These are phyloP conservation scores for Poicephalus gulielmi DNA, from an alignment of 2,113 vertebrate species.

Conservation along the genomic window DNA sequence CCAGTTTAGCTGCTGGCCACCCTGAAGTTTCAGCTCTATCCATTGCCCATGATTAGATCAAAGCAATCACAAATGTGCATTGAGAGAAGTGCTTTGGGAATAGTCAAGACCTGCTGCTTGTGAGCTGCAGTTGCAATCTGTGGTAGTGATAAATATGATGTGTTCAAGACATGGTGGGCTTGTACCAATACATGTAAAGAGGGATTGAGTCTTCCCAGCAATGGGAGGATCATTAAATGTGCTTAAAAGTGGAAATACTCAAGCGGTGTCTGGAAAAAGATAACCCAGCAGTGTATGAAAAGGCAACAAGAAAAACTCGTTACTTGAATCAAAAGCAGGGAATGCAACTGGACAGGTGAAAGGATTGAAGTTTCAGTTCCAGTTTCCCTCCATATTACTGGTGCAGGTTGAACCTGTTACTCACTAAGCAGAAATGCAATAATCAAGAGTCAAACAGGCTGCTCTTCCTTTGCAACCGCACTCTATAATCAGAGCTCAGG, in stretches of 20 bases:
- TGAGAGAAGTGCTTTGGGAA: neutral
- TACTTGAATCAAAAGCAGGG: neutral
- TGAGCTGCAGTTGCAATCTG: neutral
- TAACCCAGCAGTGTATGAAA: neutral
- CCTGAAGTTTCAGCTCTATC: slow-evolving; percentile 10
- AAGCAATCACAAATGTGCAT: neutral
- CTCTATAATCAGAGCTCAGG: slow-evolving; percentile 24
- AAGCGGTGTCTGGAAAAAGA: neutral
- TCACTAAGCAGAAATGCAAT: neutral
- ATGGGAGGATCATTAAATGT: fast-evolving
- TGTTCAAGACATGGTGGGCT: neutral
- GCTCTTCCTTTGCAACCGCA: neutral
- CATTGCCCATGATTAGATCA: neutral
- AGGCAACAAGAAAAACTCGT: neutral
- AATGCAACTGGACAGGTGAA: neutral
- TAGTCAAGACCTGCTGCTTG: neutral
- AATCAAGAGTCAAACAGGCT: neutral
- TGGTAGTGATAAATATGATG: neutral
- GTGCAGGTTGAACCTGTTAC: neutral
- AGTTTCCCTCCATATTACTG: neutral
- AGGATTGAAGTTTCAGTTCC: neutral
- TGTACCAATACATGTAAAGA: neutral
- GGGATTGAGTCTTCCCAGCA: neutral
- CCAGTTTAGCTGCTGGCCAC: slow-evolving; percentile 18
- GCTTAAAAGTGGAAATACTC: neutral